Evolutionary conservation across 2,888 invertebrate species (phyloP).

Genomic region (Synanthedon formicaeformis): DNA sequence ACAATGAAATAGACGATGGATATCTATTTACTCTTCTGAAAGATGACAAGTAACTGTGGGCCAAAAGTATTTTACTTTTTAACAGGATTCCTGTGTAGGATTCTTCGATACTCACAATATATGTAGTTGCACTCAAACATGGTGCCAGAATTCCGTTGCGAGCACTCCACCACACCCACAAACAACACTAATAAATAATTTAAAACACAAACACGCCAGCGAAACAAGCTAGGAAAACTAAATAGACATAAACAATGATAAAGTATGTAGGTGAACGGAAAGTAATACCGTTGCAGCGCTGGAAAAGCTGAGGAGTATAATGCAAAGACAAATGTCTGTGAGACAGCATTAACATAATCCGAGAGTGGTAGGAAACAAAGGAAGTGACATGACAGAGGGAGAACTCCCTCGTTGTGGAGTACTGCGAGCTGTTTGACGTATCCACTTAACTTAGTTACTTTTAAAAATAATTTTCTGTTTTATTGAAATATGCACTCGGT

Average conservation of each 20-base stretch:
- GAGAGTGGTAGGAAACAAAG: slow-evolving; percentile 43
- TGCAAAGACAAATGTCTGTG: slow-evolving; percentile 60
- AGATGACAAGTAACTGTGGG: too few relatives aligned
- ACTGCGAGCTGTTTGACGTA: neutral
- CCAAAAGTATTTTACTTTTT: too few relatives aligned
- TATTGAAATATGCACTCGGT: too few relatives aligned
- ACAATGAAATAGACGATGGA: too few relatives aligned
- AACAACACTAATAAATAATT: neutral
- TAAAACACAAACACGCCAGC: neutral
- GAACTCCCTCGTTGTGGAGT: neutral
- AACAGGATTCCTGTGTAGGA: too few relatives aligned
- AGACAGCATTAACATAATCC: slow-evolving; percentile 63
- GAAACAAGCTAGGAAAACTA: slow-evolving; percentile 9
- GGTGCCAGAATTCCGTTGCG: neutral
- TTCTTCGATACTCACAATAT: neutral
- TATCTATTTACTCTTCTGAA: too few relatives aligned
- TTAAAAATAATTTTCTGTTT: too few relatives aligned
- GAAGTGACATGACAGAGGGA: slow-evolving; percentile 41
- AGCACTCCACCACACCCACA: neutral
- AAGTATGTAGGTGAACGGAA: slow-evolving; percentile 40
- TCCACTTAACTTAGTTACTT: too few relatives aligned
- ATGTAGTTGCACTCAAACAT: neutral
- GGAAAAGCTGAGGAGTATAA: slow-evolving; percentile 45
- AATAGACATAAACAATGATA: slow-evolving; percentile 44
- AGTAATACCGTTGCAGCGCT: slow-evolving; percentile 39